Base-by-base conservation (phyloP, 2,797 vertebrate species). In the Cryptoprocta ferox region DNA sequence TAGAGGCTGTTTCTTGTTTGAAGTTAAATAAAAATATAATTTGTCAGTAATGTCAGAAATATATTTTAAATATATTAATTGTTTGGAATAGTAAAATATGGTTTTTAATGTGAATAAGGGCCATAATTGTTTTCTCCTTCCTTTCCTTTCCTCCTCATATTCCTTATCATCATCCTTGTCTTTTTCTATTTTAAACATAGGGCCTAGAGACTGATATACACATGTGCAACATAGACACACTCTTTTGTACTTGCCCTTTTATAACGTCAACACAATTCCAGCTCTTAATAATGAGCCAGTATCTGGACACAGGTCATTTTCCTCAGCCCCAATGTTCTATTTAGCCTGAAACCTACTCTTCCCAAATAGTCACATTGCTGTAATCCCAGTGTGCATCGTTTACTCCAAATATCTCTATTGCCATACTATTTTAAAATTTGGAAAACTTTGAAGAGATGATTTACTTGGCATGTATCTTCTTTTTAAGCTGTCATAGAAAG, bases 381-480 rank as follows among this genome's bases (percentile, higher is more conserved):
- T 14, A 95, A 45, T 89, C 9, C 30, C 56, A 83, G 28, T 68
- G 59, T 65, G 16, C 4, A 37, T 96, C 91, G 37, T 79, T 93
- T 85, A 92, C 95, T 68, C 15, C 73, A 95, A 91, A 73, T 89
- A 78, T 4, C 28, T 56, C 24, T 50, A 68, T 32, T 89, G 16
- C 19, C 50, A 19, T 71, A 6, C 24, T 35, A 35, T 86, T 89
- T 91, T 75, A 82, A 93, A 91, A 79, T 48, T 61, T 61, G 86
- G 78, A 63, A 53, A 45, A 32, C 39, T 89, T 79, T 92, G 70
- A 16, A 50, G 37, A 80, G 16, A 80, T 83, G 24, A 94, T 87
- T 97, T 96, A 68, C 48, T 89, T 90, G 39, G 37, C 30, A 63
- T 42, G 30, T 53, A 66, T 76, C 24, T 84, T 80, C 93, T 82